These are phyloP conservation scores for Mechanitis messenoides DNA, from an alignment of 2,888 invertebrate species.

Conservation along the genomic window DNA sequence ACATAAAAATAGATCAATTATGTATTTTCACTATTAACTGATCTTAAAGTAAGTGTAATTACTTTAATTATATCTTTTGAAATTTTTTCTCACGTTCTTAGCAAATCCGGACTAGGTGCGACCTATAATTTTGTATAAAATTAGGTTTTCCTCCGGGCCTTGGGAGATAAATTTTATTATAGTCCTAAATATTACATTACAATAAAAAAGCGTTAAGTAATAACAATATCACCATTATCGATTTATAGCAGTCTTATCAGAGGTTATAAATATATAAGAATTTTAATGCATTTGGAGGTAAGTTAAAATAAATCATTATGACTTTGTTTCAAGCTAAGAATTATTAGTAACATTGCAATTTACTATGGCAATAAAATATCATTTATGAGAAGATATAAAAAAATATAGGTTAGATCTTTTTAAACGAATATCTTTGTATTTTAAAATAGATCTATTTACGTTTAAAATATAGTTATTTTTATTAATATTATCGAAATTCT, in stretches of 20 bases:
- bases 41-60: no score
- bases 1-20: background rate
- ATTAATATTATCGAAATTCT: no score
- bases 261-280: background rate
- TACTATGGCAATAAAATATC: no score
- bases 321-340: background rate
- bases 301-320: constrained; percentile 1
- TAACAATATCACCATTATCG: constrained; percentile 3
- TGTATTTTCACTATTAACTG: no score
- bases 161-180: constrained; percentile 16
- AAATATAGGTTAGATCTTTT: no score
- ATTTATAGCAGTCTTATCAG: constrained; percentile 4
- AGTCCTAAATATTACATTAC: background rate
- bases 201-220: constrained; percentile 1
- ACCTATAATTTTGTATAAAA: constrained; percentile 43
- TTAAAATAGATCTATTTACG: no score
- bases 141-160: constrained; percentile 33
- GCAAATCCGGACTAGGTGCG: constrained; percentile 38
- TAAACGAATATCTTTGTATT: no score
- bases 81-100: constrained; percentile 16
- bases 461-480: no score
- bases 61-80: background rate
- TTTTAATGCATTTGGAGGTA: constrained; percentile 1
- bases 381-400: no score
- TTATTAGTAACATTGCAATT: no score